phyloP scores from a whole-genome alignment of 2,797 vertebrate species.

The Epinephelus awoara region DNA sequence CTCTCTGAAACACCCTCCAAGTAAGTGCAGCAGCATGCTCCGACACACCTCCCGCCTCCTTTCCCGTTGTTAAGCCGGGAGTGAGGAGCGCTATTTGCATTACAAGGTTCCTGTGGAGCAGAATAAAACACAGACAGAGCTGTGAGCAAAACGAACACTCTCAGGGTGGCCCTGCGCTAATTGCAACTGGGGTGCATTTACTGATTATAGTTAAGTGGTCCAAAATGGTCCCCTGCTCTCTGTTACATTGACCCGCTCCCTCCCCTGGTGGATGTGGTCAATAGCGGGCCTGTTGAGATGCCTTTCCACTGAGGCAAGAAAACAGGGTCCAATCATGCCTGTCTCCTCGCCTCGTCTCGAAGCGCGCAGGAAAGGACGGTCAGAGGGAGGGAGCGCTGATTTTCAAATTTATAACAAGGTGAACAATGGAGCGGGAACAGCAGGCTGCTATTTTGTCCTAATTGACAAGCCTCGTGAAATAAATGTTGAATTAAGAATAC shows the following conservation, averaged over 20 bases:
- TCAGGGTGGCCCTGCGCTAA: slow-evolving; percentile 80
- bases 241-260: slow-evolving; percentile 79
- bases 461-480: slow-evolving; percentile 4
- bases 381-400: slow-evolving; percentile 15
- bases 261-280: slow-evolving; percentile 77
- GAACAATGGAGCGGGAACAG: slow-evolving; percentile 33
- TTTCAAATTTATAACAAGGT: slow-evolving; percentile 50
- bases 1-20: slow-evolving; percentile 21
- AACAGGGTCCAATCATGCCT: slow-evolving; percentile 50
- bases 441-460: slow-evolving; percentile 15
- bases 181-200: slow-evolving; percentile 82
- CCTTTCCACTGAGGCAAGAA: slow-evolving; percentile 77
- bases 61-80: slow-evolving; percentile 53
- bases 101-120: slow-evolving; percentile 70
- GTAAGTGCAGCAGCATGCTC: slow-evolving; percentile 13
- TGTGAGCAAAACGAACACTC: slow-evolving; percentile 70
- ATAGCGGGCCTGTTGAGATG: slow-evolving; percentile 80
- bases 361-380: slow-evolving; percentile 7
- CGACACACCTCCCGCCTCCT: slow-evolving; percentile 41
- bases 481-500: slow-evolving; percentile 21
- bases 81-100: slow-evolving; percentile 74
- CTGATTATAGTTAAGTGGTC: slow-evolving; percentile 85
- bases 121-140: slow-evolving; percentile 70
- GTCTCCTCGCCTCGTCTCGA: slow-evolving; percentile 47
- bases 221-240: slow-evolving; percentile 82